phyloP scores from a whole-genome alignment of 1,140 invertebrate species.

The Choristoneura fumiferana region DNA sequence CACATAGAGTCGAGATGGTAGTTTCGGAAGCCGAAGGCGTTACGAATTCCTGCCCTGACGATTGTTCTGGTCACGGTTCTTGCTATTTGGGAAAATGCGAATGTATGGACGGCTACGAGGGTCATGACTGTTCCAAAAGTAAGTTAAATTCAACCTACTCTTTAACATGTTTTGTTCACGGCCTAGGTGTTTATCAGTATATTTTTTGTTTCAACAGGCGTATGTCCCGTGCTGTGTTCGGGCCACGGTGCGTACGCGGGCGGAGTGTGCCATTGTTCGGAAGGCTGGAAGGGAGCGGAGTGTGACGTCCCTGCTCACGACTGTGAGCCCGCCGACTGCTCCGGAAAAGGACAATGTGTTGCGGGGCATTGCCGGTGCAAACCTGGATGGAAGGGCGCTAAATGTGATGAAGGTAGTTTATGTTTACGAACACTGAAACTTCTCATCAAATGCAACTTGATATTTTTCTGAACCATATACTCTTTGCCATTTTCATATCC shows the following conservation, averaged over 20 bases:
- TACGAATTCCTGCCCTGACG: slow-evolving; percentile 93
- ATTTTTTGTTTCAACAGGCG: slow-evolving; percentile 75
- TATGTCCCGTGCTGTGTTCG: slow-evolving; percentile 98
- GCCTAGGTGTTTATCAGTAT: too few relatives aligned
- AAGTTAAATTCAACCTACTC: slow-evolving; percentile 69
- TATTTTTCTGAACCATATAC: too few relatives aligned
- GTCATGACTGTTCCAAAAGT: slow-evolving; percentile 95
- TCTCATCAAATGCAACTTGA: too few relatives aligned
- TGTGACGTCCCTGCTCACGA: slow-evolving; percentile 95
- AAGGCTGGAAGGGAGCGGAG: slow-evolving; percentile 97
- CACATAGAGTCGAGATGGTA: slow-evolving; percentile 88
- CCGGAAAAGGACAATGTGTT: slow-evolving; percentile 93
- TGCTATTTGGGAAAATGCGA: slow-evolving; percentile 97
- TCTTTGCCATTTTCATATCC: too few relatives aligned
- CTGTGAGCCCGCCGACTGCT: slow-evolving; percentile 95
- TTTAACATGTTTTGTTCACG: too few relatives aligned
- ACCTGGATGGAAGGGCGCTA: slow-evolving; percentile 92
- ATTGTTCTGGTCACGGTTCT: slow-evolving; percentile 96
- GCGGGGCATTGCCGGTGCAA: slow-evolving; percentile 94
- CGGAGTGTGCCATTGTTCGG: slow-evolving; percentile 96
- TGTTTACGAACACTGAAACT: too few relatives aligned
- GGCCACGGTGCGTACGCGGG: slow-evolving; percentile 97
- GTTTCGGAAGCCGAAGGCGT: slow-evolving; percentile 92
- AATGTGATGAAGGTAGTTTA: slow-evolving; percentile 90
- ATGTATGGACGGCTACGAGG: slow-evolving; percentile 96